These are phyloP conservation scores for Isurus oxyrinchus DNA, from an alignment of 2,113 vertebrate species.

Conservation along the genomic window DNA sequence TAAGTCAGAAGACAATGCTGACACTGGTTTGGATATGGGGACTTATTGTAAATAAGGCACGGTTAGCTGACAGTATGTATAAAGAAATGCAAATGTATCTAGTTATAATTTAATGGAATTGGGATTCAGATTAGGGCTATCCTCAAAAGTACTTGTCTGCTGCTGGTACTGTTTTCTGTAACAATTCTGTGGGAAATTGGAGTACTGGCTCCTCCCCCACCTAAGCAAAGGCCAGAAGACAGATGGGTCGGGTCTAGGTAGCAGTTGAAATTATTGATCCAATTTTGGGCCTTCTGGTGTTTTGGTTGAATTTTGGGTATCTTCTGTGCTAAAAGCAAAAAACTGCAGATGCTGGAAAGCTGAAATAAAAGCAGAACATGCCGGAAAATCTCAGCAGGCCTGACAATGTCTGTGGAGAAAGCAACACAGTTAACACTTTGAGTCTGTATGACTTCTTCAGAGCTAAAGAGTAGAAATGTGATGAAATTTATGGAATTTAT, in stretches of 20 bases:
- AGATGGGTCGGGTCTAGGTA: background rate
- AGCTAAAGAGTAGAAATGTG: too few relatives aligned
- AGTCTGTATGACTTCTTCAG: too few relatives aligned
- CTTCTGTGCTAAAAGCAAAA: background rate
- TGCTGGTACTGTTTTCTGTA: background rate
- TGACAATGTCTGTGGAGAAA: too few relatives aligned
- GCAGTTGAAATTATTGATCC: conserved; percentile 2
- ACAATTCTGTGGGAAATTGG: background rate
- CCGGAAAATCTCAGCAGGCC: too few relatives aligned
- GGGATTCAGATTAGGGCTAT: background rate
- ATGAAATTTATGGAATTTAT: too few relatives aligned
- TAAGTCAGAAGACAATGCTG: background rate
- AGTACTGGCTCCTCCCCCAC: background rate
- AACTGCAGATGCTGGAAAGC: too few relatives aligned
- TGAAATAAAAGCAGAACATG: too few relatives aligned
- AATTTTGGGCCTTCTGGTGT: background rate
- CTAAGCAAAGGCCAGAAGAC: background rate
- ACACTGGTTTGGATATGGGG: background rate
- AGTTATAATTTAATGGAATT: conserved; percentile 6
- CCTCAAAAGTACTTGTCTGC: background rate
- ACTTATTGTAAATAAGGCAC: background rate
- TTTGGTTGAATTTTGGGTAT: too few relatives aligned
- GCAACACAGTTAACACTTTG: too few relatives aligned
- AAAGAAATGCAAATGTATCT: background rate
- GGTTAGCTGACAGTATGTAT: background rate